A percentile compares a stretch with the other conserved stretches of the same genome.
phyloP scores from a whole-genome alignment of 2,113 vertebrate genomes.

The Dendropsophus ebraccatus region DNA sequence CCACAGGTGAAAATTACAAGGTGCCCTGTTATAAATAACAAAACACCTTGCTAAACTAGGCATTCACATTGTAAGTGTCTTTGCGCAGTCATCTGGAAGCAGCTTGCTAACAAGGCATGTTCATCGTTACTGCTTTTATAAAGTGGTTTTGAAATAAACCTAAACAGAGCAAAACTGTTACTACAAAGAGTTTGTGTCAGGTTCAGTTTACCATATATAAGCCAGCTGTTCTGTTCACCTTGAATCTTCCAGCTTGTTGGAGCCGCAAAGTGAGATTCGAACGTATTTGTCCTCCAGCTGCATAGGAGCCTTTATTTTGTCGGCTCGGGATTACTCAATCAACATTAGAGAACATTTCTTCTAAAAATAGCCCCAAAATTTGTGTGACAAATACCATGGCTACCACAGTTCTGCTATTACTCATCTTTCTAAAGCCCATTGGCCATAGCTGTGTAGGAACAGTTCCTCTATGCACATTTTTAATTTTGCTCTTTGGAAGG shows the following conservation, averaged over 20 bases:
- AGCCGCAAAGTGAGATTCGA: background rate
- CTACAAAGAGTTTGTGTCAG: conserved; percentile 34
- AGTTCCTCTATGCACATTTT: background rate
- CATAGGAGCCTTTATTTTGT: background rate
- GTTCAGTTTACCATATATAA: conserved; percentile 41
- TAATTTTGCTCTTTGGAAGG: too few species aligned
- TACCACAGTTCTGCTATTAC: background rate
- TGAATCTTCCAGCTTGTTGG: background rate
- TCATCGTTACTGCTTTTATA: conserved; percentile 13
- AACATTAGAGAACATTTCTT: too few species aligned
- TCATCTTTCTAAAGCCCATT: background rate
- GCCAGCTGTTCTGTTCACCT: conserved; percentile 39
- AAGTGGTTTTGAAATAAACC: conserved; percentile 10
- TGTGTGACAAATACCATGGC: background rate
- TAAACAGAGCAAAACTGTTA: conserved; percentile 38
- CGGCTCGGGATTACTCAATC: too few species aligned
- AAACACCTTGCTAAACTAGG: conserved; percentile 60
- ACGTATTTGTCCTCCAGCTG: background rate
- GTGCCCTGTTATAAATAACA: conserved; percentile 60
- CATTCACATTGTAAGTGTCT: conserved; percentile 62
- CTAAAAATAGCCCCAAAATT: background rate
- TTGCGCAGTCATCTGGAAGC: conserved; percentile 47
- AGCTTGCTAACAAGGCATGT: conserved; percentile 52
- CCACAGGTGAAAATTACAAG: conserved; percentile 61
- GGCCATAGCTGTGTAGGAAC: too few species aligned